A percentile compares a stretch with the other conserved stretches of the same genome.
Conservation (phyloP, 2,888 invertebrate species). For the Tipula vernalis region DNA sequence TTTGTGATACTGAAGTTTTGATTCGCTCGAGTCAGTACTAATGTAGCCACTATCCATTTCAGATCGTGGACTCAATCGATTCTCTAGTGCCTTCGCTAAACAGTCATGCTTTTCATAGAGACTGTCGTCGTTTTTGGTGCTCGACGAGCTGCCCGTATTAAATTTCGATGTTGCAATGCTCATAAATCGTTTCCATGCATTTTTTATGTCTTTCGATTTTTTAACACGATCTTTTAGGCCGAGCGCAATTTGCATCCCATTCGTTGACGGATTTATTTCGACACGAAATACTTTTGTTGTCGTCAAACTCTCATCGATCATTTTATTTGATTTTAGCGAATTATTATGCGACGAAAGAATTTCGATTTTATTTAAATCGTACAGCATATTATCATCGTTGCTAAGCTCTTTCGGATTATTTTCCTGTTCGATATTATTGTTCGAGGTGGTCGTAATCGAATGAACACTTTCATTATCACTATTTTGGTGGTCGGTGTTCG, state of each 20-base stretch:
- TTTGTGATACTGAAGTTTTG: constrained; percentile 40
- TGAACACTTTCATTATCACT: constrained; percentile 5
- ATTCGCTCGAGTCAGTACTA: constrained; percentile 65
- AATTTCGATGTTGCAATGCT: constrained; percentile 35
- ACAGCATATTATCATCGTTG: neutral
- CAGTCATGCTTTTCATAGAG: constrained; percentile 18
- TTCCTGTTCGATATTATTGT: neutral
- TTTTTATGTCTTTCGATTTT: constrained; percentile 35
- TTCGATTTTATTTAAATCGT: constrained; percentile 30
- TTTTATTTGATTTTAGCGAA: neutral
- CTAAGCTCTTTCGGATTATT: constrained; percentile 18
- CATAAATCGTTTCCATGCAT: constrained; percentile 35
- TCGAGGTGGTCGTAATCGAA: neutral
- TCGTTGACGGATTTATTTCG: constrained; percentile 29
- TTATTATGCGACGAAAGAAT: constrained; percentile 29
- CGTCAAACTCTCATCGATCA: constrained; percentile 6
- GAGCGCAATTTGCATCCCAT: constrained; percentile 36
- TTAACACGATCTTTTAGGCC: constrained; percentile 34
- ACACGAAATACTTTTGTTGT: constrained; percentile 31
- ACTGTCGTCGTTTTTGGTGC: constrained; percentile 22
- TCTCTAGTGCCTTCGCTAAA: constrained; percentile 27
- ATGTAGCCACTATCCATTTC: constrained; percentile 73
- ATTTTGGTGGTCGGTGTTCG: neutral
- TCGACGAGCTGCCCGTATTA: constrained; percentile 19
- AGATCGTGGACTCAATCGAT: constrained; percentile 26